A percentile compares a stretch with the other conserved stretches of the same genome.
phyloP scores from a whole-genome alignment of 2,888 invertebrate species.

The Dyspetes luteomarginatus region DNA sequence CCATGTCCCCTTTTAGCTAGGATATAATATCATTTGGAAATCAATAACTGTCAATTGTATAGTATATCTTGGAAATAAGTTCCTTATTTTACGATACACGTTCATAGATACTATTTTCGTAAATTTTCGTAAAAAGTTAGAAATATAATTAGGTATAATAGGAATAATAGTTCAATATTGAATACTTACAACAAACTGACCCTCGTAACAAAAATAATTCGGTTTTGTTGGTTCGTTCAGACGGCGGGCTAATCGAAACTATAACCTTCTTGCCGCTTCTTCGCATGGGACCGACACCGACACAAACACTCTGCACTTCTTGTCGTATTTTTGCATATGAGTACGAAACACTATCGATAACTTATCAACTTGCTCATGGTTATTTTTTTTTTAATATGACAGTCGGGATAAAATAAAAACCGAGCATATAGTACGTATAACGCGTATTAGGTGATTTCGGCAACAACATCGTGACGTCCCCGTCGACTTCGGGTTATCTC shows the following conservation, averaged over 20 bases:
- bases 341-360: background rate
- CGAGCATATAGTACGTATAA: background rate
- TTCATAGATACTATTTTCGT: background rate
- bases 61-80: background rate
- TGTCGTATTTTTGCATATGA: background rate
- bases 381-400: background rate
- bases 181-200: conserved; percentile 34
- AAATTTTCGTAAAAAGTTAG: background rate
- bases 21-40: conserved; percentile 2
- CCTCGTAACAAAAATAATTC: conserved; percentile 34
- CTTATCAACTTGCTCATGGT: background rate
- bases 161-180: background rate
- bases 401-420: too few relatives aligned
- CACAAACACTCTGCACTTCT: too few relatives aligned
- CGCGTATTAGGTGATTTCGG: background rate
- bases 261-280: background rate
- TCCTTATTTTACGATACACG: background rate
- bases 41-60: background rate
- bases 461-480: background rate
- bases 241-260: background rate
- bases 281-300: conserved; percentile 1
- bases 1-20: conserved; percentile 28
- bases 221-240: background rate
- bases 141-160: background rate
- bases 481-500: background rate